Conservation (phyloP, 1,140 invertebrate genomes). For the Drosophila quadrilineata region DNA sequence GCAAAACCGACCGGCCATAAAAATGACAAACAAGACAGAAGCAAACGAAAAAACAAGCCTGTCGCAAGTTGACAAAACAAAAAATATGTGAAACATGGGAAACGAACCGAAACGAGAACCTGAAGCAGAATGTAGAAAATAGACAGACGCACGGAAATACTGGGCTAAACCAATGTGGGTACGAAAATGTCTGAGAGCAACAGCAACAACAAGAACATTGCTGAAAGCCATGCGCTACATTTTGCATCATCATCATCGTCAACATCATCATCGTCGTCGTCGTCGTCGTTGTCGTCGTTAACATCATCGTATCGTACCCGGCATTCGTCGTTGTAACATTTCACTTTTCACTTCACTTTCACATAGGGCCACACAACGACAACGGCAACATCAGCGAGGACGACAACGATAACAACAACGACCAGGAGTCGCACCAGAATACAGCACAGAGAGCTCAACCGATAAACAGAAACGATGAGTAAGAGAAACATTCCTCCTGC, state of each 20-base stretch:
- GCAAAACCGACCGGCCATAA: slow-evolving; percentile 44
- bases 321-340: slow-evolving; percentile 68
- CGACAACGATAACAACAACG: slow-evolving; percentile 10
- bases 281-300: slow-evolving; percentile 1
- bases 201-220: slow-evolving; percentile 40
- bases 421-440: slow-evolving; percentile 32
- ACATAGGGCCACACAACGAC: slow-evolving; percentile 58
- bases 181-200: slow-evolving; percentile 25
- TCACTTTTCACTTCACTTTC: slow-evolving; percentile 81
- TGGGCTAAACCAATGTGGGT: slow-evolving; percentile 40
- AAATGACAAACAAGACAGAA: slow-evolving; percentile 38
- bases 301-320: slow-evolving; percentile 36
- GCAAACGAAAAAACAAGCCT: slow-evolving; percentile 14
- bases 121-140: background rate
- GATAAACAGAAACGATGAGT: slow-evolving; percentile 11
- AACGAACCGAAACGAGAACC: background rate
- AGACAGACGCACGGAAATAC: slow-evolving; percentile 43
- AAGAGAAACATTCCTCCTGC: slow-evolving; percentile 16
- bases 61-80: slow-evolving; percentile 39
- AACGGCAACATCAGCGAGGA: slow-evolving; percentile 14
- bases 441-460: slow-evolving; percentile 15
- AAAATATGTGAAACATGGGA: slow-evolving; percentile 16
- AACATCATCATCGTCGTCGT: no score
- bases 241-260: no score
- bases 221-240: slow-evolving; percentile 43